Evolutionary conservation across 2,797 vertebrate genomes (phyloP).

Genomic region (Nyctibius grandis): DNA sequence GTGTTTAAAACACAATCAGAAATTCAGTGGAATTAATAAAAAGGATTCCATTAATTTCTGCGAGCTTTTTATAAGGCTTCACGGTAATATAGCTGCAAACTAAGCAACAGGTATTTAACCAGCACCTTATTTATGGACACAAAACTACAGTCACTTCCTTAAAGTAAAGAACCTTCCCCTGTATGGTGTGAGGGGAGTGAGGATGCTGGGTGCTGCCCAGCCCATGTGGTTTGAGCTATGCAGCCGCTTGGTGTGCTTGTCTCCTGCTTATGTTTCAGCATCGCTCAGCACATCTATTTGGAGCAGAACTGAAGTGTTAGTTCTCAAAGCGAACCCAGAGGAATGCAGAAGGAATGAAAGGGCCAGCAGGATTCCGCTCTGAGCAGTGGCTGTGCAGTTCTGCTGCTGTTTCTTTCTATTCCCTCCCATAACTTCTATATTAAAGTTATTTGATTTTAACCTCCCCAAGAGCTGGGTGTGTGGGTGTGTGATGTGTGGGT

Average conservation of each 20-base stretch:
- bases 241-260: not conserved
- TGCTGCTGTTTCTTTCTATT: not conserved
- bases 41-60: not conserved
- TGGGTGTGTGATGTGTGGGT: not conserved
- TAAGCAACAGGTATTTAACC: not conserved
- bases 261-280: not conserved
- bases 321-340: not conserved
- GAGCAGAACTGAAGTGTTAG: constrained; percentile 26
- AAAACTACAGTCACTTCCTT: not conserved
- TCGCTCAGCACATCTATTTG: constrained; percentile 29
- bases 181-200: not conserved
- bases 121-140: not conserved
- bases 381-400: not conserved
- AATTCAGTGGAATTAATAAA: not conserved
- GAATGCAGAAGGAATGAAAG: not conserved
- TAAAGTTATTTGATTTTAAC: not conserved
- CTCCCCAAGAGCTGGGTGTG: not conserved
- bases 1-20: not conserved
- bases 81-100: not conserved
- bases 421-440: not conserved
- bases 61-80: not conserved
- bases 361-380: not conserved
- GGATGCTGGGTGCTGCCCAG: not conserved
- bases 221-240: not conserved
- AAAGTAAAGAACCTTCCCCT: not conserved